A percentile compares a stretch with the other conserved stretches of the same genome.
Conservation (phyloP, 1,140 invertebrate genomes). For the Oppia nitens region DNA sequence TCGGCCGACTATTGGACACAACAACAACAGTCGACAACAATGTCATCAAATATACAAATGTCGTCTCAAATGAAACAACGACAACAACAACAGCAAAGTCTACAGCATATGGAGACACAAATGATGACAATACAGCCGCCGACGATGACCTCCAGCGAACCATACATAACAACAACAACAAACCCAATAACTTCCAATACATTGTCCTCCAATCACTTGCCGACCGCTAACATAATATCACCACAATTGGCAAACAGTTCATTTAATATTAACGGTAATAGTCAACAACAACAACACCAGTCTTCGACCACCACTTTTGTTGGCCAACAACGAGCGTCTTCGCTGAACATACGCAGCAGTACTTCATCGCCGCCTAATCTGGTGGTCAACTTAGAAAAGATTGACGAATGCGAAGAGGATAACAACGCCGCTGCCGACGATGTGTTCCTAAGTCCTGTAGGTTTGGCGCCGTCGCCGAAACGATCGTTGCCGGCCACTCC, state of each 20-base stretch:
- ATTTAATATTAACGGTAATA: no score
- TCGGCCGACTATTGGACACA: neutral
- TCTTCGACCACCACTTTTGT: no score
- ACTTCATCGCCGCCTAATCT: neutral
- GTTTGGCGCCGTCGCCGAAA: neutral
- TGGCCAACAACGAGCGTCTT: no score
- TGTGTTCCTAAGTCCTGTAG: neutral
- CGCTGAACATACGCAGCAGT: neutral
- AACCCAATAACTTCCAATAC: neutral
- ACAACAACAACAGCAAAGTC: conserved; percentile 23
- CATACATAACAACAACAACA: neutral
- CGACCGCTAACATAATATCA: neutral
- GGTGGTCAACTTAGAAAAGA: neutral
- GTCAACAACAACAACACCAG: no score
- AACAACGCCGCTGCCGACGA: neutral
- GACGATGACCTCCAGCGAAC: conserved; percentile 16
- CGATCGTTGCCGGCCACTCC: neutral
- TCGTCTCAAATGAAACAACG: conserved; percentile 9
- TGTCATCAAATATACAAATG: neutral
- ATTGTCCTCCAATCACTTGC: neutral
- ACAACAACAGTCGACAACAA: neutral
- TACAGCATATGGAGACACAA: no score
- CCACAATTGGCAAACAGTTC: neutral
- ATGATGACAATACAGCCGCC: no score
- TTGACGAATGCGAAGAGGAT: neutral